Percentiles rank a stretch among this genome's conserved stretches.
phyloP scores from a whole-genome alignment of 2,797 vertebrate genomes.

The Chlorospingus flavigularis region DNA sequence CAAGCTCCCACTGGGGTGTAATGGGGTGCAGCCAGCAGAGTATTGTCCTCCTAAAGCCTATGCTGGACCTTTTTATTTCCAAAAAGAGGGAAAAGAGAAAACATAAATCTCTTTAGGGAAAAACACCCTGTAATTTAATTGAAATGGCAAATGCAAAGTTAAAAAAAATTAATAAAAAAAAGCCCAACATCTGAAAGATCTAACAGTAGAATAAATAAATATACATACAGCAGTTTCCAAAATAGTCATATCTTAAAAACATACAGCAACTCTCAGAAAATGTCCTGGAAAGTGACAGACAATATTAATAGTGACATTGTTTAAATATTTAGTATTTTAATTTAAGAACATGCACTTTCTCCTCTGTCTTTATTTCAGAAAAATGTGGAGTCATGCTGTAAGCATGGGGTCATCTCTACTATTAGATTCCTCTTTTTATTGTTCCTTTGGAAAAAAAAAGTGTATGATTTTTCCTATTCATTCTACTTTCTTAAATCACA shows the following conservation, averaged over 20 bases:
- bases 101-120: not conserved
- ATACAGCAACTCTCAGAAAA: not conserved
- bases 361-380: not conserved
- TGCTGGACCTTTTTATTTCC: not conserved
- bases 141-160: constrained; percentile 18
- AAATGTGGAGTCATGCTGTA: not conserved
- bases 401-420: not conserved
- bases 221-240: constrained; percentile 20
- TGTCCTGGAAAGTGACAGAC: not conserved
- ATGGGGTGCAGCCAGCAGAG: not conserved
- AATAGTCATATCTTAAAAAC: constrained; percentile 17
- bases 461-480: not conserved
- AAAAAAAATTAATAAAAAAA: constrained; percentile 29
- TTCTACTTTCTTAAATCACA: not conserved
- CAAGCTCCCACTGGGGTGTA: accelerated
- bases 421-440: not conserved
- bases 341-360: not conserved
- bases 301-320: not conserved
- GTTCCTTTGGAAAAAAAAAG: not conserved
- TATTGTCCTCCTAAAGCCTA: not conserved
- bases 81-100: not conserved
- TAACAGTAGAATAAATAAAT: constrained; percentile 65
- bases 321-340: constrained; percentile 3
- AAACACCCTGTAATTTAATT: constrained; percentile 48
- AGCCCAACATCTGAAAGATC: not conserved